Percentiles rank a stretch among this genome's conserved stretches.
These are phyloP conservation scores for Pyxicephalus adspersus DNA, from an alignment of 2,113 vertebrate species.

Conservation along the genomic window DNA sequence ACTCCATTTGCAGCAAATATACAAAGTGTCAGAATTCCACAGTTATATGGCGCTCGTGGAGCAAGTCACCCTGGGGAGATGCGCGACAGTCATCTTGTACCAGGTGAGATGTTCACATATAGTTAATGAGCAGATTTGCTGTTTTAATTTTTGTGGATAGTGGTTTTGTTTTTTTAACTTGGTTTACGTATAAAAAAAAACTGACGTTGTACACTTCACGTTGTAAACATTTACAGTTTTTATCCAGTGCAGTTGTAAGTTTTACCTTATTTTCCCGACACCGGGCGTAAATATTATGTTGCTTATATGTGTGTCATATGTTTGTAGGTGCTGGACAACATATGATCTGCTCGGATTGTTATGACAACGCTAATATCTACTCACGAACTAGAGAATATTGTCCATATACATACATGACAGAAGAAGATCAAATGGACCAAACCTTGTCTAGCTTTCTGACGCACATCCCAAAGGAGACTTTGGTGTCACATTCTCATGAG, in stretches of 20 bases:
- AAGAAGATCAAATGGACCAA: conserved; percentile 84
- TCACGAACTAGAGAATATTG: conserved; percentile 89
- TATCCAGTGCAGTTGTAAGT: background rate
- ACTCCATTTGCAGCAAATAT: conserved; percentile 59
- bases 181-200: too few species aligned
- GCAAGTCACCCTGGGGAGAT: conserved; percentile 73
- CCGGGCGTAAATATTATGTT: background rate
- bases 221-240: background rate
- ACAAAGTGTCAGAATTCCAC: conserved; percentile 69
- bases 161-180: background rate
- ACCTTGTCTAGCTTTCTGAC: conserved; percentile 73
- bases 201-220: background rate
- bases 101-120: conserved; percentile 25
- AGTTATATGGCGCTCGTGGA: conserved; percentile 72
- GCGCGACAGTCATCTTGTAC: conserved; percentile 62
- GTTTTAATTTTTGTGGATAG: background rate
- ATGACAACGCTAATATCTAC: conserved; percentile 94
- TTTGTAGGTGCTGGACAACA: conserved; percentile 73
- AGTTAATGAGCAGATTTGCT: background rate
- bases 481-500: conserved; percentile 65
- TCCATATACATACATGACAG: conserved; percentile 84
- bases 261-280: background rate
- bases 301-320: background rate
- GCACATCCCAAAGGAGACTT: conserved; percentile 71
- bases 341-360: conserved; percentile 96